Evolutionary conservation across 2,113 vertebrate genomes (phyloP), one percentile per base, ranked within the genome.

Genomic region (Cheilinus undulatus): DNA sequence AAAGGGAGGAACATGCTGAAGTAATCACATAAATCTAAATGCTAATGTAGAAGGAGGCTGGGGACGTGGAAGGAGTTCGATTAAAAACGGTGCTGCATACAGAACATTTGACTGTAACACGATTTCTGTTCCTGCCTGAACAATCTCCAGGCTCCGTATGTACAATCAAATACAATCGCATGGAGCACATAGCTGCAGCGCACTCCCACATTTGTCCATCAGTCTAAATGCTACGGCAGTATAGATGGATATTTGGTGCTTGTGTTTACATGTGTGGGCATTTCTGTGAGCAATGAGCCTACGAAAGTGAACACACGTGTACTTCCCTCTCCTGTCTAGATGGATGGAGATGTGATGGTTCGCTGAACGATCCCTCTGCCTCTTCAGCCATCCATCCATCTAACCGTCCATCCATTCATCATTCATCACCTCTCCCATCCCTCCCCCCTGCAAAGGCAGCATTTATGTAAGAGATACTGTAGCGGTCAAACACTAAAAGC

Each of bases 401-500:
- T 52, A 34, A 34, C 32, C 32, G 19, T 19, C 15, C 14, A 63
- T 52, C 45, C 62, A 76, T 80, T 60, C 73, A 66, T 83, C 77
- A 45, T 76, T 57, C 73, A 69, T 76, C 43, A 13, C 57, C 40
- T 23, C 48, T 27, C 73, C 57, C 63, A 65, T 9, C 34, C 50
- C 53, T 34, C 57, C 49, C 32, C 8, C 26, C 43, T 45, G 27
- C 57, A 62, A 45, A 64, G 34, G 61, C 69, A 59, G 54, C 62
- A 48, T 83, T 86, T 85, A 85, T 86, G 82, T 82, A 83, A 88
- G 73, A 76, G 78, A 69, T 43, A 58, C 56, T 42, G 70, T 28
- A 5, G 19, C 67, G 46, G 49, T 19, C 24, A 14, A 71, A 73
- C 73, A 74, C 84, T 88, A 77, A 82, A 26, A 82, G 77, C 73